These are phyloP conservation scores for Sphaerophoria taeniata DNA, from an alignment of 2,888 invertebrate genomes.

Conservation along the genomic window DNA sequence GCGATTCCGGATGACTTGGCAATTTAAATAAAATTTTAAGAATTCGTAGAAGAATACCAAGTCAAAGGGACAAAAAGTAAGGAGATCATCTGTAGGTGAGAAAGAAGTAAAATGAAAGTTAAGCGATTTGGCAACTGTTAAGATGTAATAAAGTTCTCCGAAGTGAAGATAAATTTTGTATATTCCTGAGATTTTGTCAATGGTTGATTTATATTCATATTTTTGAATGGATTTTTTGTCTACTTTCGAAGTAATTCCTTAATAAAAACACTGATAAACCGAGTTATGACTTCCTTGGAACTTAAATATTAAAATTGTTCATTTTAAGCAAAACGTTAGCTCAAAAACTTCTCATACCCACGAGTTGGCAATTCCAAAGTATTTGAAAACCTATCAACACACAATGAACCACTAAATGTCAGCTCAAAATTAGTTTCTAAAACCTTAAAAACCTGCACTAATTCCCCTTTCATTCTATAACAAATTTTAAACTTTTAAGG, in stretches of 20 bases:
- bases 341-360: too few relatives aligned
- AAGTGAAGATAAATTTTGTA: conserved; percentile 20
- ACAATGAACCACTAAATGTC: too few relatives aligned
- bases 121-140: conserved; percentile 27
- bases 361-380: too few relatives aligned
- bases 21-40: conserved; percentile 36
- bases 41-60: conserved; percentile 23
- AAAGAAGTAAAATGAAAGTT: background rate
- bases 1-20: conserved; percentile 50
- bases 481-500: too few relatives aligned
- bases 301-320: too few relatives aligned
- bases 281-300: too few relatives aligned
- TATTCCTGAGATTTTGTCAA: background rate
- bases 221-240: background rate
- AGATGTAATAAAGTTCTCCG: conserved; percentile 42
- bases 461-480: too few relatives aligned
- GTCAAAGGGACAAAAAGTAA: background rate
- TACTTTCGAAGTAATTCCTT: background rate
- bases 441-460: too few relatives aligned
- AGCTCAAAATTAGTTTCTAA: too few relatives aligned
- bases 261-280: too few relatives aligned
- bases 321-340: too few relatives aligned
- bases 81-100: background rate
- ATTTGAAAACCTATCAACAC: too few relatives aligned
- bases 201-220: background rate